Evolutionary conservation across 2,797 vertebrate genomes (phyloP).

Genomic region (Fundulus diaphanus): DNA sequence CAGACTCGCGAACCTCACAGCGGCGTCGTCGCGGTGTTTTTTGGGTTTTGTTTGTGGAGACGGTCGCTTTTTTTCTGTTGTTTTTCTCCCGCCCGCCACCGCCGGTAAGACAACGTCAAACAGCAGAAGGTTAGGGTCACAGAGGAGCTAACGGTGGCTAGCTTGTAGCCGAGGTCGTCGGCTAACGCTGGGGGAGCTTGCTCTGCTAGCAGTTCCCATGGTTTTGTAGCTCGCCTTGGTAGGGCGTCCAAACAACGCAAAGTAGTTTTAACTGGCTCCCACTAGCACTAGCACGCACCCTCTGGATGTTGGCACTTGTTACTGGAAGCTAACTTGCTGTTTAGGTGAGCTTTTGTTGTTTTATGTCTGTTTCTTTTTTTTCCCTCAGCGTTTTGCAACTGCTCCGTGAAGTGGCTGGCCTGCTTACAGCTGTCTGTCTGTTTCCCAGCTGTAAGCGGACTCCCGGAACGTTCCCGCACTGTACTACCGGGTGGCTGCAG

Average conservation of each 20-base stretch:
- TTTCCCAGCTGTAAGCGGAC: conserved; percentile 51
- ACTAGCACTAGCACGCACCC: neutral
- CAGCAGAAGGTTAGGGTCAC: conserved; percentile 75
- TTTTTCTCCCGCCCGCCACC: neutral
- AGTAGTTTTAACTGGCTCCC: conserved; percentile 59
- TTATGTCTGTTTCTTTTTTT: too few species aligned
- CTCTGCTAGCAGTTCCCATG: conserved; percentile 58
- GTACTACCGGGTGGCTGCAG: neutral
- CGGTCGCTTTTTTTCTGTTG: conserved; percentile 9
- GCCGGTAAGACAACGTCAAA: conserved; percentile 65
- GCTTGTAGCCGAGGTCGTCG: conserved; percentile 66
- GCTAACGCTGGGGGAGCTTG: conserved; percentile 59
- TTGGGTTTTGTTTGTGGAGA: neutral
- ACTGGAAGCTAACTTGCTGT: neutral
- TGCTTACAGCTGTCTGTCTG: conserved; percentile 40
- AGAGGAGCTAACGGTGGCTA: conserved; percentile 70
- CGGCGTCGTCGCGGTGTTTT: neutral
- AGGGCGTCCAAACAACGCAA: conserved; percentile 26
- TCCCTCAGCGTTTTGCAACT: conserved; percentile 41
- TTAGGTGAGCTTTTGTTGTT: conserved; percentile 55
- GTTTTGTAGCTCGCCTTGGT: conserved; percentile 31
- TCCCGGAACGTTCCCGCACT: conserved; percentile 34
- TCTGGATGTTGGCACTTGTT: neutral
- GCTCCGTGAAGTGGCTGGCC: conserved; percentile 62
- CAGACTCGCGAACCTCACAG: conserved; percentile 14